Conservation (phyloP, 2,113 vertebrate genomes). For the Oophaga pumilio region DNA sequence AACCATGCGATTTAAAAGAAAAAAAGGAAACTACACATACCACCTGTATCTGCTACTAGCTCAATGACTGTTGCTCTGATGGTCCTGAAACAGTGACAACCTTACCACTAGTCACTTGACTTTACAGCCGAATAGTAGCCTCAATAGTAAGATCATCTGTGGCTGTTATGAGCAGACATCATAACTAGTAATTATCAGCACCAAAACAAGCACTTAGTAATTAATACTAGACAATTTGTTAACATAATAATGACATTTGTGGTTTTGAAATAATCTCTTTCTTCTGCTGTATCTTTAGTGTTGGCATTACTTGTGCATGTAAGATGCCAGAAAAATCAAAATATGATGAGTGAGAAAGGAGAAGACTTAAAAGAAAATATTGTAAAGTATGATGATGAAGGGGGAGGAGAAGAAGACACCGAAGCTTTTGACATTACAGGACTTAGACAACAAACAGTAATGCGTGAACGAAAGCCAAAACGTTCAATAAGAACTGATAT, state of each 20-base stretch:
- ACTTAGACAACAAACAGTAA: constrained; percentile 70
- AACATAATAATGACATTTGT: background rate
- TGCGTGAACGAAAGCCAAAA: constrained; percentile 64
- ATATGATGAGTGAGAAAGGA: constrained; percentile 68
- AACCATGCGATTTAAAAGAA: too few relatives aligned
- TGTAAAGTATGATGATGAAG: constrained; percentile 78
- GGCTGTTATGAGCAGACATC: background rate
- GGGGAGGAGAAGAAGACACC: constrained; percentile 69
- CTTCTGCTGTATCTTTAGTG: constrained; percentile 67
- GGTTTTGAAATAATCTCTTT: background rate
- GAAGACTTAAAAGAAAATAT: constrained; percentile 82
- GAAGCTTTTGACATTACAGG: constrained; percentile 73
- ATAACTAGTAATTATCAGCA: background rate
- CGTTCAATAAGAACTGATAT: constrained; percentile 72
- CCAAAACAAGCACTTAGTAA: background rate
- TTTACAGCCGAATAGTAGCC: too few relatives aligned
- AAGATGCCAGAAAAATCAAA: constrained; percentile 72
- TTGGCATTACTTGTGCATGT: constrained; percentile 76
- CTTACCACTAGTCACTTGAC: too few relatives aligned
- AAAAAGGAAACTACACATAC: too few relatives aligned
- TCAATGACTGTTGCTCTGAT: too few relatives aligned
- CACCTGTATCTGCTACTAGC: too few relatives aligned
- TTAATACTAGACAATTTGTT: background rate
- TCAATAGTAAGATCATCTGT: too few relatives aligned
- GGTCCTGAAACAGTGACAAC: too few relatives aligned